Evolutionary conservation across 2,113 vertebrate genomes (phyloP).

Genomic region (Empidonax traillii): DNA sequence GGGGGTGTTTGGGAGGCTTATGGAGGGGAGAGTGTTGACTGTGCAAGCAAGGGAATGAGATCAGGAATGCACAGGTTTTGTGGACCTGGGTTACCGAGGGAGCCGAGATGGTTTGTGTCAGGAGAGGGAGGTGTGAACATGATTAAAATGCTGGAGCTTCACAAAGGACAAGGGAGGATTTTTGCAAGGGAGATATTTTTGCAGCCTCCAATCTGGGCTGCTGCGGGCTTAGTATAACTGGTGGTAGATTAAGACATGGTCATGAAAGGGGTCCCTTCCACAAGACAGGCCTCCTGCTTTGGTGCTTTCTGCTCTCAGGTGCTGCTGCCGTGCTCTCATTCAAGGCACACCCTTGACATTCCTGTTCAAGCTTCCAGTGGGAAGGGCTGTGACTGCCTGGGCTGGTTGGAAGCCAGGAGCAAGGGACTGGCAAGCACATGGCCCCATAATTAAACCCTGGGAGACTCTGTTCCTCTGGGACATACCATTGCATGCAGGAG

Average conservation of each 20-base stretch:
- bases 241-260: not conserved
- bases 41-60: not conserved
- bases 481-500: not conserved
- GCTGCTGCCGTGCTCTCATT: not conserved
- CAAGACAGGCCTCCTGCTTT: not conserved
- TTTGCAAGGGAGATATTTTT: not conserved
- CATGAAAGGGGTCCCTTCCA: not conserved
- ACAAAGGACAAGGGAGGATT: not conserved
- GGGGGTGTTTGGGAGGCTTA: not conserved
- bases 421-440: not conserved
- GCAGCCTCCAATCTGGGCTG: not conserved
- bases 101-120: not conserved
- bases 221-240: not conserved
- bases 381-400: not conserved
- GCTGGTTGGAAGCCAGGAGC: not conserved
- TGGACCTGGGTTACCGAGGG: not conserved
- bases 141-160: not conserved
- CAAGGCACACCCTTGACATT: not conserved
- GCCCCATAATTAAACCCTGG: not conserved
- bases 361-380: not conserved
- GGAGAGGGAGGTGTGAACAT: slow-evolving; percentile 5
- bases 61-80: not conserved
- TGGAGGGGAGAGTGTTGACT: not conserved
- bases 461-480: not conserved
- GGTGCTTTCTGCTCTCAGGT: not conserved